These are phyloP conservation scores for Brachyopa scutellaris DNA, from an alignment of 2,888 invertebrate species.

Conservation along the genomic window DNA sequence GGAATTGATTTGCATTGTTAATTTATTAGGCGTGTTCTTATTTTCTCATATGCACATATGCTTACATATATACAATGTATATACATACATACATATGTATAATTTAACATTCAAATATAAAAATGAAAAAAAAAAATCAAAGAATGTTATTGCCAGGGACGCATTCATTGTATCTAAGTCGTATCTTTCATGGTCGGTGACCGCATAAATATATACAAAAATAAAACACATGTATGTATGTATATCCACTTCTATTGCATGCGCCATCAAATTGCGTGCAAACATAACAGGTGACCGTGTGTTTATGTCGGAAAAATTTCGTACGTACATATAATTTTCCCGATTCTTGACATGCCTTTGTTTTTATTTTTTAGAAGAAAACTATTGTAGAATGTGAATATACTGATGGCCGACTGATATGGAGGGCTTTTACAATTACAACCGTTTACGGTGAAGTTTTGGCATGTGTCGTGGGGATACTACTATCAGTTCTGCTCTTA, in stretches of 20 bases:
- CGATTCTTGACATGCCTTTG: constrained; percentile 61
- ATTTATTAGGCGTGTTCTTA: constrained; percentile 37
- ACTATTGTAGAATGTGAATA: constrained; percentile 18
- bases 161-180: not conserved
- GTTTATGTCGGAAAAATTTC: not conserved
- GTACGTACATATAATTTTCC: constrained; percentile 74
- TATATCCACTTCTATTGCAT: constrained; percentile 26
- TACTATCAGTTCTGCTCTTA: no score
- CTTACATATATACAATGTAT: no score
- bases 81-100: no score
- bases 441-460: not conserved
- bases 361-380: constrained; percentile 57
- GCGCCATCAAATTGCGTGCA: constrained; percentile 50
- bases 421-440: not conserved
- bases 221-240: no score
- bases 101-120: no score
- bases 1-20: constrained; percentile 63
- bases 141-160: not conserved
- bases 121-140: not conserved
- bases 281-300: constrained; percentile 29
- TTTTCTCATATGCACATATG: not conserved
- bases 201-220: constrained; percentile 6
- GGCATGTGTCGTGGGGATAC: no score
- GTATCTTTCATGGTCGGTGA: constrained; percentile 21
- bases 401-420: constrained; percentile 22